Evolutionary conservation across 1,140 invertebrate genomes (phyloP).

Genomic region (Dendroctonus ponderosae): DNA sequence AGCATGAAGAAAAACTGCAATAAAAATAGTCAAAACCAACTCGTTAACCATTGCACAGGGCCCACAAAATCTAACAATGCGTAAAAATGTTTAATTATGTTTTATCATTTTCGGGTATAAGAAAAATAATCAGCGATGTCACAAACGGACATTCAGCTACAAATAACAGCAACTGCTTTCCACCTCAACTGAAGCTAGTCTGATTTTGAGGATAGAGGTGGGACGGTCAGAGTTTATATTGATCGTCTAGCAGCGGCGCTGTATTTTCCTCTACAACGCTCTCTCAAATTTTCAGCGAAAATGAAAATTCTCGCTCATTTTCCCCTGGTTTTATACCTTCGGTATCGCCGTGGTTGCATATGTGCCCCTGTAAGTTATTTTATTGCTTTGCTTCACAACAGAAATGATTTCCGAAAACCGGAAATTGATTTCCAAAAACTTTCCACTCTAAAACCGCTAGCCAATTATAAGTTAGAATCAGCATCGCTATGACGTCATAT

Average conservation of each 20-base stretch:
- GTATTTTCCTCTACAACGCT: constrained; percentile 13
- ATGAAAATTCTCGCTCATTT: constrained; percentile 24
- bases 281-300: constrained; percentile 23
- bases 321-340: constrained; percentile 13
- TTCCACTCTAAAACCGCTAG: constrained; percentile 4
- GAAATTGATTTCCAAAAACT: constrained; percentile 18
- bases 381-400: neutral
- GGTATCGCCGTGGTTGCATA: constrained; percentile 4
- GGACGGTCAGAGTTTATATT: constrained; percentile 25
- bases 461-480: constrained; percentile 18
- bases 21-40: constrained; percentile 2
- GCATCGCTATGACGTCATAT: constrained; percentile 14
- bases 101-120: constrained; percentile 23
- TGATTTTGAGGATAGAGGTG: constrained; percentile 25
- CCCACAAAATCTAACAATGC: constrained; percentile 2
- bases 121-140: constrained; percentile 15
- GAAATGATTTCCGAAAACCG: neutral
- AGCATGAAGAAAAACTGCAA: constrained; percentile 13
- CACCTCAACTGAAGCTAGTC: constrained; percentile 25
- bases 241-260: constrained; percentile 16
- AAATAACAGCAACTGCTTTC: constrained; percentile 17
- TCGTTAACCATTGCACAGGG: constrained; percentile 18
- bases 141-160: constrained; percentile 23
- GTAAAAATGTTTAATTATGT: constrained; percentile 10
- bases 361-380: constrained; percentile 7